Percentiles rank a stretch among this genome's conserved stretches.
phyloP scores from a whole-genome alignment of 2,888 invertebrate species.

The Agapostemon virescens region DNA sequence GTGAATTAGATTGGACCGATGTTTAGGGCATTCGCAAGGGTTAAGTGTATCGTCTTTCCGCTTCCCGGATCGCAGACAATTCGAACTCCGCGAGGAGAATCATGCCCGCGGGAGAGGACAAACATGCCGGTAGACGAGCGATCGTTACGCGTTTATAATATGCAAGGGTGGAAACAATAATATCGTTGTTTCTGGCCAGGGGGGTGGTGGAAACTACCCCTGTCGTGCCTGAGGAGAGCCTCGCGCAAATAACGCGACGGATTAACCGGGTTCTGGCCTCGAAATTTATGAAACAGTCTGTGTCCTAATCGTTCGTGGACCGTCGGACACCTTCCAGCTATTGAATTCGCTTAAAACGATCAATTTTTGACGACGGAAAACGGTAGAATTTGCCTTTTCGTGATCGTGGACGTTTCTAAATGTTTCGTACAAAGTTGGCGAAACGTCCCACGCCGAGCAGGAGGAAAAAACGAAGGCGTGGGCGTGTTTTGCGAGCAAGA shows the following conservation, averaged over 20 bases:
- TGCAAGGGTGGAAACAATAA: constrained; percentile 79
- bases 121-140: constrained; percentile 74
- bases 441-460: background rate
- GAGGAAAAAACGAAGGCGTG: background rate
- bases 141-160: constrained; percentile 78
- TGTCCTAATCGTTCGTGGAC: constrained; percentile 12
- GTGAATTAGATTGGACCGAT: too few species aligned
- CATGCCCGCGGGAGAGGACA: constrained; percentile 73
- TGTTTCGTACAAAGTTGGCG: background rate
- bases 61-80: constrained; percentile 58
- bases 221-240: constrained; percentile 48
- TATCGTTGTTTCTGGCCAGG: constrained; percentile 65
- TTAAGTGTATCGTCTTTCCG: background rate
- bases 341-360: too few species aligned
- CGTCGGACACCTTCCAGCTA: too few species aligned
- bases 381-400: too few species aligned
- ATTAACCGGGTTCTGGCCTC: constrained; percentile 76
- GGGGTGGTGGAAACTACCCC: constrained; percentile 14
- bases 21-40: background rate
- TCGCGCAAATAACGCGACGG: constrained; percentile 77
- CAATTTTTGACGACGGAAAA: too few species aligned
- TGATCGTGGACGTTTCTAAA: too few species aligned
- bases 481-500: constrained; percentile 3
- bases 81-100: constrained; percentile 48
- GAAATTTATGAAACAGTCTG: constrained; percentile 75